Percentiles rank a stretch among this genome's conserved stretches.
These are phyloP conservation scores for Choristoneura fumiferana DNA, from an alignment of 1,140 invertebrate species.

Conservation along the genomic window DNA sequence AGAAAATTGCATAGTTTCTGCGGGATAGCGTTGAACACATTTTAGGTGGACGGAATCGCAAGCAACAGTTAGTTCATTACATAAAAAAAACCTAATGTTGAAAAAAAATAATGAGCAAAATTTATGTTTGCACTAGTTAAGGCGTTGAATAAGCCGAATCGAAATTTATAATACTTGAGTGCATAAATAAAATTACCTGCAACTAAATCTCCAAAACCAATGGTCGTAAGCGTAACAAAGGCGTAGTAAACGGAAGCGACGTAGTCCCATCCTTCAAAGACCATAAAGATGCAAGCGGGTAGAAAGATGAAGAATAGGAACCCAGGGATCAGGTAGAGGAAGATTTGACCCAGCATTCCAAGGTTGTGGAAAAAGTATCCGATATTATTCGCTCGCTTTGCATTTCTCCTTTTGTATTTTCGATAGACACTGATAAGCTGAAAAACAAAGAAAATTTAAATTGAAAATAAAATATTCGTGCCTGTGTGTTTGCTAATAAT, in stretches of 20 bases:
- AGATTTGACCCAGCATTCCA: conserved; percentile 86
- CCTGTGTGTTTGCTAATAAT: no score
- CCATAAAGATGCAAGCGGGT: conserved; percentile 92
- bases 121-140: no score
- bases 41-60: no score
- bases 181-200: conserved; percentile 79
- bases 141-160: no score
- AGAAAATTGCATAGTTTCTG: no score
- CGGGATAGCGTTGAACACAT: no score
- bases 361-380: conserved; percentile 83
- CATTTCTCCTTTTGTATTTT: conserved; percentile 87
- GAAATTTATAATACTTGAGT: no score
- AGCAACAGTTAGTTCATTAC: no score
- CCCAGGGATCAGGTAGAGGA: conserved; percentile 90
- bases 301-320: conserved; percentile 94
- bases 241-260: conserved; percentile 94
- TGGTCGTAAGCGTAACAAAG: conserved; percentile 95
- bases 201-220: conserved; percentile 96
- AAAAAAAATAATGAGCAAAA: no score
- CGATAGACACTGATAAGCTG: conserved; percentile 86
- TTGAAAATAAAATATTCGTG: background rate
- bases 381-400: conserved; percentile 72
- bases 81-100: no score
- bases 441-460: conserved; percentile 38
- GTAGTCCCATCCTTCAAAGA: conserved; percentile 94